Conservation (phyloP, 2,797 vertebrate genomes). For the Geotrypetes seraphini region DNA sequence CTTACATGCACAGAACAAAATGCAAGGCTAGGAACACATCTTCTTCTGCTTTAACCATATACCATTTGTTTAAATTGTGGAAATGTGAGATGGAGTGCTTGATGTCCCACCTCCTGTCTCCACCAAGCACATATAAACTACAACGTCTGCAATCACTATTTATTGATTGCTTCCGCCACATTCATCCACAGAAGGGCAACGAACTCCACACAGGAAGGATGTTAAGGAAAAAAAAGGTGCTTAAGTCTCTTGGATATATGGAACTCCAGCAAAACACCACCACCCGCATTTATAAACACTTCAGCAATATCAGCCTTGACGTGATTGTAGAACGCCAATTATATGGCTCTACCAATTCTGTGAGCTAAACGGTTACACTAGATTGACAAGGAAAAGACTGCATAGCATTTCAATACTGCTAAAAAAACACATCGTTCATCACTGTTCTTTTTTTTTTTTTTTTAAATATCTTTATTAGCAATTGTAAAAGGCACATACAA, state of each 20-base stretch:
- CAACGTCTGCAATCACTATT: constrained; percentile 30
- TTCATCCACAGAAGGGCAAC: constrained; percentile 12
- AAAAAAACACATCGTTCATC: too few relatives aligned
- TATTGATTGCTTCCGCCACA: constrained; percentile 25
- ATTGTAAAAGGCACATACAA: too few relatives aligned
- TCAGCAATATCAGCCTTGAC: constrained; percentile 11
- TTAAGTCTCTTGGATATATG: constrained; percentile 30
- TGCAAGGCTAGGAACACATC: too few relatives aligned
- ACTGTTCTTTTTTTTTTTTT: too few relatives aligned
- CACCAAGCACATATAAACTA: constrained; percentile 22
- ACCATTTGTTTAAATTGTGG: constrained; percentile 5
- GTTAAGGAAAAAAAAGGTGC: constrained; percentile 28
- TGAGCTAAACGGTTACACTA: constrained; percentile 16
- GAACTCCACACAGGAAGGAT: constrained; percentile 14
- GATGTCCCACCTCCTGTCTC: too few relatives aligned
- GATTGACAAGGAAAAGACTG: too few relatives aligned
- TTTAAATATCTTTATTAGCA: too few relatives aligned
- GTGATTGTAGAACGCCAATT: constrained; percentile 25
- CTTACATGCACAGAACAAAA: too few relatives aligned
- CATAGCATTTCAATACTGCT: too few relatives aligned
- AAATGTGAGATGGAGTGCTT: background rate
- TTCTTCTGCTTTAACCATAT: too few relatives aligned
- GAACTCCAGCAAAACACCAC: constrained; percentile 14
- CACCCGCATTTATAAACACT: constrained; percentile 20
- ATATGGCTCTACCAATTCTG: constrained; percentile 6